Evolutionary conservation across 2,113 vertebrate genomes (phyloP), one percentile per base, ranked within the genome.

Genomic region (Polyodon spathula): DNA sequence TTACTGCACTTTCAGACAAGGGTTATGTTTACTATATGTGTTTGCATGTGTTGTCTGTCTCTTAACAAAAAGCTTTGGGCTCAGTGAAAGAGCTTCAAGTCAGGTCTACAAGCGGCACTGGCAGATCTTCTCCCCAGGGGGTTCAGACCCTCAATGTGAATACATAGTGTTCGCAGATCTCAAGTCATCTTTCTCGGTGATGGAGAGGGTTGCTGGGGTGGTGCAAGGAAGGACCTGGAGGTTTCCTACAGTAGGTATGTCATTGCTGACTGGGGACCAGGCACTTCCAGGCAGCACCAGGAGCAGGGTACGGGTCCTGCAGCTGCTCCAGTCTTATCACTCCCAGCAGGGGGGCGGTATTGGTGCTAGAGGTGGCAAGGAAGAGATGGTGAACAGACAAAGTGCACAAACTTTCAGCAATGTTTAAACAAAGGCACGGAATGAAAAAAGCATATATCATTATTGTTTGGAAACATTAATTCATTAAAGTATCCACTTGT

Each of bases 261-360:
- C 58, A 14, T 40, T 42, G n/a, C 15, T n/a, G 37, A 38, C 6
- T 38, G 2, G 8, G 53, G 17, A 6, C 17, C 53, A 7, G 53
- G 8, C 17, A n/a, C 2, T 5, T 11, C 37, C 2, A 7, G 11
- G 42, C 10, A 3, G 11, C 14, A 11, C 56, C 60, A 54, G 56
- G 63, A 68, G 59, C 54, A 68, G 69, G 66, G 46, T 40, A 65
- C 3, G 41, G 64, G 62, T 67, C 65, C 55, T 61, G 56, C 84
- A 86, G 79, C 81, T 85, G 84, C 68, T 73, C 56, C 16, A 63
- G 76, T 86, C 83, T 79, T 79, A 86, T 74, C 79, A 69, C 56
- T 71, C 79, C 68, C 77, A 81, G 76, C 63, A 56, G 83, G 83
- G 78, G 75, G 73, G 72, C 71, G 59, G 65, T 27, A 27, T 3